These are phyloP conservation scores for Oceanites oceanicus DNA, from an alignment of 2,113 vertebrate species.

Conservation along the genomic window DNA sequence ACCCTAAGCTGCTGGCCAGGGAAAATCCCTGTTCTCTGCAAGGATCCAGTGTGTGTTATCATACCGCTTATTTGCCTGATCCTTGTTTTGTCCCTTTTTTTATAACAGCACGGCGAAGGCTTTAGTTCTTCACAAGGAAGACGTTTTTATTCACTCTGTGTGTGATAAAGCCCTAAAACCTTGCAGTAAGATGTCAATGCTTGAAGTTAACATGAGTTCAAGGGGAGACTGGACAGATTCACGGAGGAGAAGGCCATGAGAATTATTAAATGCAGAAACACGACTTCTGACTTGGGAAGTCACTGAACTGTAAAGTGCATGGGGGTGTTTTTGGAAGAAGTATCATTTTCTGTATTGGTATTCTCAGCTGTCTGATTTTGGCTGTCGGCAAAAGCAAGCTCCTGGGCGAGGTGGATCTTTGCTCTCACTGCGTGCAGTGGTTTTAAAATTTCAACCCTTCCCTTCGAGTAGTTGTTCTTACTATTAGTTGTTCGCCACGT, in stretches of 20 bases:
- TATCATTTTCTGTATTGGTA: background rate
- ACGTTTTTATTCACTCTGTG: rapidly evolving
- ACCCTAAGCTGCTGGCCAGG: rapidly evolving
- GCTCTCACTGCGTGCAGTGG: background rate
- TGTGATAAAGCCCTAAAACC: background rate
- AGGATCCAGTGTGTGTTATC: background rate
- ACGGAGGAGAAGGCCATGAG: background rate
- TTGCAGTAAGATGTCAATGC: background rate
- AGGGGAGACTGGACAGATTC: background rate
- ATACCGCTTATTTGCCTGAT: background rate
- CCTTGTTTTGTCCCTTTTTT: background rate
- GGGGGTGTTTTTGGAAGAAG: background rate
- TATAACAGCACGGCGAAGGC: background rate
- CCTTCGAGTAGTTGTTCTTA: background rate
- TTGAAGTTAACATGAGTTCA: background rate
- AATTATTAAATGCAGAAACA: background rate
- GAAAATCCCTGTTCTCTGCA: background rate
- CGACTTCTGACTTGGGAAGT: background rate
- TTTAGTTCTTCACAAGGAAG: background rate
- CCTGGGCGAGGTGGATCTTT: background rate
- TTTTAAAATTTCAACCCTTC: background rate
- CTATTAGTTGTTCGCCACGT: background rate
- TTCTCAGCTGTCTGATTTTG: background rate
- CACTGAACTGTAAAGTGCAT: background rate
- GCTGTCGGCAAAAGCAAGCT: background rate